Base-by-base conservation (phyloP, 2,113 vertebrate species). In the Aegotheles bennettii region DNA sequence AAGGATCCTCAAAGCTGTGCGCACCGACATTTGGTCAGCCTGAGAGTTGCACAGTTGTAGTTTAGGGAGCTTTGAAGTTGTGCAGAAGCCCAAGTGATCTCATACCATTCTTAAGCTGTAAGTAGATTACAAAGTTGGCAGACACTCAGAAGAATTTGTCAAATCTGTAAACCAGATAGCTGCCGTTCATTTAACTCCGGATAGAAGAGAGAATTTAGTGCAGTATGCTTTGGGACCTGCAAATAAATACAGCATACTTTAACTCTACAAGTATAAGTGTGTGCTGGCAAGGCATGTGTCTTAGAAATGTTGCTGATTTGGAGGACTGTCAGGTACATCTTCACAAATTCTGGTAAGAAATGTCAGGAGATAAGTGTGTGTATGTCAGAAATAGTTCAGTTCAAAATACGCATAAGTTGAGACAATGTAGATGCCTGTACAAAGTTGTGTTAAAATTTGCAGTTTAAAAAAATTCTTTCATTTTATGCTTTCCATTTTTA, bases 1-100 rank as follows among this genome's bases (percentile, higher is more conserved):
- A 90, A 68, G 90, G 79, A 96, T 33, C 69, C 81, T 91, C 87
- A 92, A 90, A 94, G 67, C 84, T 59, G 25, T 78, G 45, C 48
- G 35, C 20, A 28, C 33, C 0, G 0, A 74, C 1, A 0, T 75
- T 87, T 92, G n/a, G 74, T 89, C 53, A 71, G 69, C 51, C 25
- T 45, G 38, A 61, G 74, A 91, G 51, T 57, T 59, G 33, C 0
- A 1, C 2, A 0, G 42, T 24, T 88, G 42, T 75, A 18, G 31
- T 56, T 85, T 56, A 59, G 76, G 38, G 48, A 68, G 56, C 76
- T 93, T 93, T 97, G 82, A 96, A 94, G 69, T 69, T 65, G 16
- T 90, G 53, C 83, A 91, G 94, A 90, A 94, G 59, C 31, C n/a
- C 68, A 79, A 48, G 65, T 95, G 73, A 61, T 88, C 59, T 88